phyloP scores from a whole-genome alignment of 1,140 invertebrate genomes.

The Drosophila biarmipes region DNA sequence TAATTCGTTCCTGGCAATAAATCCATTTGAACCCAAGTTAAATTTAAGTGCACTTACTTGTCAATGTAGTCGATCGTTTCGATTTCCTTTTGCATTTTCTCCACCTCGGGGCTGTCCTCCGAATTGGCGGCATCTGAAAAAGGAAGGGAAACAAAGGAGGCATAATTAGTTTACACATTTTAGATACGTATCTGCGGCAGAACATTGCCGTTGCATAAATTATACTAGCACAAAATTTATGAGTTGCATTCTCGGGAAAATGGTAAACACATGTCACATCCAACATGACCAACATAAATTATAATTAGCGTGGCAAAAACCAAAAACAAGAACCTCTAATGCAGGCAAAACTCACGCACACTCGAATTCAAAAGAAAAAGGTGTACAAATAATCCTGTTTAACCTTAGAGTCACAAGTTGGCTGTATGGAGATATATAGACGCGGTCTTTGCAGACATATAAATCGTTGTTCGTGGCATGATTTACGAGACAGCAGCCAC shows the following conservation, averaged over 20 bases:
- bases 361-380: constrained; percentile 28
- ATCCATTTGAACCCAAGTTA: constrained; percentile 42
- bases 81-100: constrained; percentile 80
- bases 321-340: constrained; percentile 46
- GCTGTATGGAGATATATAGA: constrained; percentile 3
- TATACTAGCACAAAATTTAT: constrained; percentile 50
- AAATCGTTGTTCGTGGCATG: constrained; percentile 56
- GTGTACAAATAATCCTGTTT: constrained; percentile 55
- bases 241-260: constrained; percentile 38
- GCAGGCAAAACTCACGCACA: constrained; percentile 58
- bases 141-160: background rate
- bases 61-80: constrained; percentile 83
- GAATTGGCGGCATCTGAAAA: constrained; percentile 66
- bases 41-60: constrained; percentile 80
- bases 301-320: constrained; percentile 65
- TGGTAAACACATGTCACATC: constrained; percentile 55
- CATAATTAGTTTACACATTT: constrained; percentile 29
- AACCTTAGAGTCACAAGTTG: constrained; percentile 50
- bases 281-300: constrained; percentile 65
- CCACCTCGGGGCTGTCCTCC: constrained; percentile 57
- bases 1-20: constrained; percentile 29
- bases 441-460: constrained; percentile 42
- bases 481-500: constrained; percentile 65
- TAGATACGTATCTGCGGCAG: background rate
- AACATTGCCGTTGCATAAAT: constrained; percentile 28